Percentiles rank a stretch among this genome's conserved stretches.
Conservation (phyloP, 2,797 vertebrate genomes). For the Glyptemys insculpta region DNA sequence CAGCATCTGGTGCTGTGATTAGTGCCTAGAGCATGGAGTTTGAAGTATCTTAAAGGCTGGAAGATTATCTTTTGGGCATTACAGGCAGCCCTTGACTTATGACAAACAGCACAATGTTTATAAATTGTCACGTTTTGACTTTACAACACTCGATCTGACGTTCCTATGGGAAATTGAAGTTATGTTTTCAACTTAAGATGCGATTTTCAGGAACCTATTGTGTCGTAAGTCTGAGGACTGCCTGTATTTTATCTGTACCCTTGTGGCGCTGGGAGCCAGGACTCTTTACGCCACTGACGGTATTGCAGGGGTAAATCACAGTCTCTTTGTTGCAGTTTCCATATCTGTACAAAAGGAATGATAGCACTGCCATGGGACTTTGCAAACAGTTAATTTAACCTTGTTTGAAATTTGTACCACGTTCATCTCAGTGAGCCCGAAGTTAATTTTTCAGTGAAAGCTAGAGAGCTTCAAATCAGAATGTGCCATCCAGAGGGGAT, state of each 20-base stretch:
- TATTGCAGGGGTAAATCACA: background rate
- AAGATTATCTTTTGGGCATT: background rate
- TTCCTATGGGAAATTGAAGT: too few species aligned
- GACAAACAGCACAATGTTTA: too few species aligned
- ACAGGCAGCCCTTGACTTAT: too few species aligned
- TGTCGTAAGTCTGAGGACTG: too few species aligned
- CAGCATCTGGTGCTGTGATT: background rate
- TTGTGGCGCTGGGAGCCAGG: background rate
- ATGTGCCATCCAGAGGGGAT: background rate
- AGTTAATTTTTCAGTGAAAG: background rate
- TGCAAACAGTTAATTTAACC: background rate
- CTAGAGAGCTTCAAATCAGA: background rate
- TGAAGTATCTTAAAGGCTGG: background rate
- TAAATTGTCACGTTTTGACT: too few species aligned
- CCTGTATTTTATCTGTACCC: background rate
- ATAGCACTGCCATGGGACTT: background rate
- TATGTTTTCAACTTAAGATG: too few species aligned
- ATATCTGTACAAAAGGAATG: background rate
- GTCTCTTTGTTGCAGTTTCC: background rate
- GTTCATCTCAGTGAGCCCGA: background rate
- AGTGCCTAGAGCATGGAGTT: background rate
- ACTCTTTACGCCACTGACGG: background rate
- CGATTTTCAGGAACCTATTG: too few species aligned
- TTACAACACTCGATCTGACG: too few species aligned
- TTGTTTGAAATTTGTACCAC: background rate